Percentiles rank a stretch among this genome's conserved stretches.
Conservation (phyloP, 2,888 invertebrate species). For the Myopa tessellatipennis region DNA sequence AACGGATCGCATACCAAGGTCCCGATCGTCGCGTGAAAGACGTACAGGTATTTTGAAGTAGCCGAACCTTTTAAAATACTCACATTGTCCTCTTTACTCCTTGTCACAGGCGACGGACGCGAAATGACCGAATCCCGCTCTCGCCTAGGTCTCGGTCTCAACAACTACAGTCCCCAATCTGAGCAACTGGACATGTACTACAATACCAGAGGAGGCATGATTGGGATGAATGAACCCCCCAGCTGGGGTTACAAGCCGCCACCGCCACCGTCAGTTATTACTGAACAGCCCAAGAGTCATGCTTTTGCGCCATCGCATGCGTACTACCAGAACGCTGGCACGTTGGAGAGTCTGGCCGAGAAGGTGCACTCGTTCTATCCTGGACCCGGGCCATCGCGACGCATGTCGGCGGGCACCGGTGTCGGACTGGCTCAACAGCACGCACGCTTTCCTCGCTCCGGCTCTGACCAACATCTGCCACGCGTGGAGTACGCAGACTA, state of each 20-base stretch:
- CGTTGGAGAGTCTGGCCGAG: conserved; percentile 90
- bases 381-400: conserved; percentile 70
- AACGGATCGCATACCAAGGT: conserved; percentile 70
- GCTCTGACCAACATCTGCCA: conserved; percentile 91
- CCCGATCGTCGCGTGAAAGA: conserved; percentile 69
- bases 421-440: conserved; percentile 65
- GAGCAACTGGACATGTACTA: conserved; percentile 84
- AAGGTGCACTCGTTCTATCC: conserved; percentile 91
- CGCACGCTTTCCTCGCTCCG: conserved; percentile 81
- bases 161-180: conserved; percentile 75
- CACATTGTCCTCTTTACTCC: conserved; percentile 43
- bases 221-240: conserved; percentile 70
- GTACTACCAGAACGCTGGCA: conserved; percentile 83
- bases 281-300: conserved; percentile 89
- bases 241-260: conserved; percentile 69
- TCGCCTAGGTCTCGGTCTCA: conserved; percentile 77
- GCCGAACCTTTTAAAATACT: conserved; percentile 60
- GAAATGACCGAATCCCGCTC: conserved; percentile 84
- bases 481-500: conserved; percentile 89
- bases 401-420: conserved; percentile 76
- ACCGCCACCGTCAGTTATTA: conserved; percentile 83
- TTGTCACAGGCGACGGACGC: conserved; percentile 76
- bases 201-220: conserved; percentile 76
- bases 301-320: conserved; percentile 80
- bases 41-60: conserved; percentile 68